Base-by-base conservation (phyloP, 2,113 vertebrate species). In the Riparia riparia region DNA sequence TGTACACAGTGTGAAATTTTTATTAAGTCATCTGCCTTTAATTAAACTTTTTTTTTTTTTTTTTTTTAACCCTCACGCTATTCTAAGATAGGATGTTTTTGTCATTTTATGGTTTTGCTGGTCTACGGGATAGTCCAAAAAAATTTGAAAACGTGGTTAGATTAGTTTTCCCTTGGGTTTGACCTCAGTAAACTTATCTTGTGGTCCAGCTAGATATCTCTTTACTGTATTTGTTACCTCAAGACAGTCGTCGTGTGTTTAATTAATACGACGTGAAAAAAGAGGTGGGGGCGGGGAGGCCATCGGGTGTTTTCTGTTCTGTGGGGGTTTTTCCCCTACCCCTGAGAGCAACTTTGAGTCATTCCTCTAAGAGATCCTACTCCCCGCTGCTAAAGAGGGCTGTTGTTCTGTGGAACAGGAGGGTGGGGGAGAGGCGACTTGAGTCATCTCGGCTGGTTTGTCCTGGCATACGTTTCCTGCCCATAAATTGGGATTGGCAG, bases 401-500 rank as follows among this genome's bases (percentile, higher is more conserved):
- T 97, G 97, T 97, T 97, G 94, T 98, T 97, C 94, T 83, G 82
- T 26, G 95, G 90, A 94, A 90, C 96, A 66, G 72, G 89, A 95
- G 96, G 95, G 95, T 80, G 95, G 97, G 95, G 97, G 96, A 91
- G 90, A 97, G 93, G 96, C 91, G 57, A 85, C 44, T 96, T 98
- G 97, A 98, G 96, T 98, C 97, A 98, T 97, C 96, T 97, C 69
- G 29, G 82, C 96, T 96, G 97, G 96, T 97, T 98, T 98, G 95
- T 97, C 93, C 97, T 98, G 98, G 98, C 97, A 97, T 81, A 95
- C 21, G 60, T 93, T 97, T 97, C 97, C 95, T 98, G 96, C 96
- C 96, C 97, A 97, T 96, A 97, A 98, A 98, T 96, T 95, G 95
- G 96, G 89, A 86, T 91, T 97, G 95, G 96, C 95, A 95, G 86